Evolutionary conservation across 2,113 vertebrate genomes (phyloP).

Genomic region (Gallinago paraguaiae): DNA sequence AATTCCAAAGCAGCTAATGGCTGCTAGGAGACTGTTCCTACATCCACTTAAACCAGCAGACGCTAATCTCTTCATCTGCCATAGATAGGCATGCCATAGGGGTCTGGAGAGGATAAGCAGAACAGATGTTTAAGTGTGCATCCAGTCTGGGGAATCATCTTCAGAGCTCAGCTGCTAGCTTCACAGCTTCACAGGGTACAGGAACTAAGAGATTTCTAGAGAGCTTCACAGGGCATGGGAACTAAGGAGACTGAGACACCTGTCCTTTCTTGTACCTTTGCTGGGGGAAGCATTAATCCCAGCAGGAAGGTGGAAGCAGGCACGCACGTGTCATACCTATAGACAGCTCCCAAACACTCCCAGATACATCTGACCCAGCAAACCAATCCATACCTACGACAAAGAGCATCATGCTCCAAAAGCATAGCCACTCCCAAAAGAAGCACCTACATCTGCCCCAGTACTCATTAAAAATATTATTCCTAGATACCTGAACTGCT

Average conservation of each 20-base stretch:
- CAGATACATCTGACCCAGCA: background rate
- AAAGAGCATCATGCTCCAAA: background rate
- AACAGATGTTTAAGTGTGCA: constrained; percentile 24
- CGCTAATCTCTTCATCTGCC: constrained; percentile 52
- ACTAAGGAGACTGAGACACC: background rate
- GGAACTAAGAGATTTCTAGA: constrained; percentile 30
- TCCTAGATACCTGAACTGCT: background rate
- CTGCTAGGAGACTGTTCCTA: constrained; percentile 18
- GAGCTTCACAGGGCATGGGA: background rate
- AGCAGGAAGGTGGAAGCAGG: background rate
- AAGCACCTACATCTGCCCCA: background rate
- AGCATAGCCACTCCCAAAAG: background rate
- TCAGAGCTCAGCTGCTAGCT: background rate
- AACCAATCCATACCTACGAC: background rate
- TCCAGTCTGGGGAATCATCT: background rate
- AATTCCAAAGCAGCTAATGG: background rate
- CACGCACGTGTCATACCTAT: accelerated
- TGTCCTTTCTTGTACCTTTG: background rate
- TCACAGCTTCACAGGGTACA: background rate
- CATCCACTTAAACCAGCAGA: constrained; percentile 38
- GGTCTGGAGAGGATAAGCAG: constrained; percentile 52
- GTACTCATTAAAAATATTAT: background rate
- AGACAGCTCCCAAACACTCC: background rate
- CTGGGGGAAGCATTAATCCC: background rate
- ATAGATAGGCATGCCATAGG: background rate